Evolutionary conservation across 2,113 vertebrate genomes (phyloP).

Genomic region (Colistium nudipinnis): DNA sequence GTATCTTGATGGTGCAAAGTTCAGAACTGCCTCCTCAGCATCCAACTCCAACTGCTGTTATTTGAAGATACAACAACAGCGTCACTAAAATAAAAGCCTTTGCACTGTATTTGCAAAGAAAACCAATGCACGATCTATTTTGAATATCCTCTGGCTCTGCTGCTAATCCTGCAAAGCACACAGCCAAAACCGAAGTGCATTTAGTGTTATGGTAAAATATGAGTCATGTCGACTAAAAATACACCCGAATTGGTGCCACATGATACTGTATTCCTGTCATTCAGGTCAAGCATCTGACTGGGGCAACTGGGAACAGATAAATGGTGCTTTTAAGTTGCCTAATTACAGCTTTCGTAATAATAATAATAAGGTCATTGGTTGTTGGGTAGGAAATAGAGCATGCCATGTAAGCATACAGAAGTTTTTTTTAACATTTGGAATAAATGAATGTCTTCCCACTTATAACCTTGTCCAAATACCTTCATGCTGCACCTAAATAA

Average conservation of each 20-base stretch:
- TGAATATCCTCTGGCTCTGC: conserved; percentile 39
- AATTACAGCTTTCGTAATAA: conserved; percentile 58
- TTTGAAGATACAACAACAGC: conserved; percentile 61
- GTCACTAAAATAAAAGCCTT: conserved; percentile 61
- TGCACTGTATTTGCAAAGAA: conserved; percentile 35
- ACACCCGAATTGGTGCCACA: conserved; percentile 2
- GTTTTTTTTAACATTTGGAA: conserved; percentile 41
- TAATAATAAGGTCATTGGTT: conserved; percentile 60
- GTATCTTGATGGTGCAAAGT: conserved; percentile 49
- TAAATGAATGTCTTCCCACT: conserved; percentile 35
- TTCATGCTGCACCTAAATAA: conserved; percentile 19
- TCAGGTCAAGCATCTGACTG: conserved; percentile 24
- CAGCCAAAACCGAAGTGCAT: background rate
- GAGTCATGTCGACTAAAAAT: background rate
- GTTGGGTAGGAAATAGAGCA: conserved; percentile 58
- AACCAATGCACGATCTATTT: conserved; percentile 35
- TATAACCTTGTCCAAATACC: conserved; percentile 27
- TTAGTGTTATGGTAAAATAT: background rate
- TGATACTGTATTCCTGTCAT: conserved; percentile 2
- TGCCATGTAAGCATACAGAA: conserved; percentile 37
- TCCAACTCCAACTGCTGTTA: conserved; percentile 45
- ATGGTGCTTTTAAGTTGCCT: conserved; percentile 45
- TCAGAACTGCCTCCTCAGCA: conserved; percentile 45
- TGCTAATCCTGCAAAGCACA: background rate
- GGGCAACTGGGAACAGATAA: conserved; percentile 34